Evolutionary conservation across 2,888 invertebrate species (phyloP).

Genomic region (Folsomia candida): DNA sequence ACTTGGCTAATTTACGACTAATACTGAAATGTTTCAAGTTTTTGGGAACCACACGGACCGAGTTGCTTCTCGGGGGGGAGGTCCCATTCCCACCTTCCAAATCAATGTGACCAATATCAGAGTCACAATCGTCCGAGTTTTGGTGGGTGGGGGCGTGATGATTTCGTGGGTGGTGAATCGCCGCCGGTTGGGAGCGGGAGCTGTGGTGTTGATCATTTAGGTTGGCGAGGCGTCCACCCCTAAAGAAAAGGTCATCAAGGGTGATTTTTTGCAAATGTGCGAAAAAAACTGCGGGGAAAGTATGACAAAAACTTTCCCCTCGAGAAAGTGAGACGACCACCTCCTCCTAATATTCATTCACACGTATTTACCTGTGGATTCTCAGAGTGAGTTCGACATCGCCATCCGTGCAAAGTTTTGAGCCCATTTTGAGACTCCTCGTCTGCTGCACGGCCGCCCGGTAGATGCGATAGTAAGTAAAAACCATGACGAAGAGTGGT

Average conservation of each 20-base stretch:
- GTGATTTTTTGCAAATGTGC: too few relatives aligned
- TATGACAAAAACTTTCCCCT: too few relatives aligned
- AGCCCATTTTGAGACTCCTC: slow-evolving; percentile 82
- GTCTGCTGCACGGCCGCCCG: slow-evolving; percentile 90
- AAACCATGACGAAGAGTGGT: slow-evolving; percentile 95
- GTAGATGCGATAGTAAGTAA: slow-evolving; percentile 95
- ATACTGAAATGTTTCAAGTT: slow-evolving; percentile 81
- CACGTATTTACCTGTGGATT: slow-evolving; percentile 71
- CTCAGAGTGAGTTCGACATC: slow-evolving; percentile 83
- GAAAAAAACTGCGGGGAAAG: too few relatives aligned
- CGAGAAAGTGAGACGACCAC: too few relatives aligned
- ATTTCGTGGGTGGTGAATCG: slow-evolving; percentile 31
- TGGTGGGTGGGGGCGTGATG: slow-evolving; percentile 51
- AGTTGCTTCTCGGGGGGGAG: slow-evolving; percentile 39
- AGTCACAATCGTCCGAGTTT: slow-evolving; percentile 66
- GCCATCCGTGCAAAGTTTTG: slow-evolving; percentile 66
- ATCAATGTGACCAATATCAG: slow-evolving; percentile 46
- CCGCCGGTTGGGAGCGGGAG: slow-evolving; percentile 4
- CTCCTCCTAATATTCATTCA: too few relatives aligned
- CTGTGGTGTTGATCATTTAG: slow-evolving; percentile 51
- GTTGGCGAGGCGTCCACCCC: slow-evolving; percentile 69
- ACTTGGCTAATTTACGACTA: slow-evolving; percentile 87
- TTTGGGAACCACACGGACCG: slow-evolving; percentile 48
- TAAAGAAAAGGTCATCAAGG: too few relatives aligned
- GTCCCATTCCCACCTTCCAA: slow-evolving; percentile 28